Percentiles rank a stretch among this genome's conserved stretches.
phyloP scores from a whole-genome alignment of 2,113 vertebrate genomes.

The Crypturellus undulatus region DNA sequence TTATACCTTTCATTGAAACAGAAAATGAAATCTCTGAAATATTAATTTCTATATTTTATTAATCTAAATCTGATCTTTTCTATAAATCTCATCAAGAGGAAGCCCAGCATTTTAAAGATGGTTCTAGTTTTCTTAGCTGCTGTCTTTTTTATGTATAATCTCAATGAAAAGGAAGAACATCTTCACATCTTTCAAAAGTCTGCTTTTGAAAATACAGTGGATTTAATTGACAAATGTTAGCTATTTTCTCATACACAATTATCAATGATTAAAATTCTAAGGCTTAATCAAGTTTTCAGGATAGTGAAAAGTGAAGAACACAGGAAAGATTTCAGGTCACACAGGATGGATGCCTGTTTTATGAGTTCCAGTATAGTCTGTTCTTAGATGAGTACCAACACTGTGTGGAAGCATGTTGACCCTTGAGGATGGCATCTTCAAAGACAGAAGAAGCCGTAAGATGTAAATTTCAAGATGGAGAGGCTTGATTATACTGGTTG shows the following conservation, averaged over 20 bases:
- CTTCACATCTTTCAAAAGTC: neutral
- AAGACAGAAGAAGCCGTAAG: slow-evolving; percentile 18
- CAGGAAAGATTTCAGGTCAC: neutral
- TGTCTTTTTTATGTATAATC: neutral
- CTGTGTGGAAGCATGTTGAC: slow-evolving; percentile 13
- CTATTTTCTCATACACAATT: neutral
- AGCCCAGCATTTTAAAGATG: neutral
- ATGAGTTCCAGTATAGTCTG: neutral
- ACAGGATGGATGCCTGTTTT: neutral
- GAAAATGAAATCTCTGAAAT: neutral
- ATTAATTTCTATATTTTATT: neutral
- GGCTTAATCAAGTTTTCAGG: neutral
- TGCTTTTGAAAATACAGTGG: neutral
- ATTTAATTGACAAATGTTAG: neutral
- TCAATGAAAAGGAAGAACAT: neutral
- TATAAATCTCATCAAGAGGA: neutral
- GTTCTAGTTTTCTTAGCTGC: neutral
- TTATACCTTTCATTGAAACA: neutral
- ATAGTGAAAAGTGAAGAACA: neutral
- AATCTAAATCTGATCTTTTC: neutral
- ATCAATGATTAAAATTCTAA: neutral
- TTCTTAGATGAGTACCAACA: neutral
- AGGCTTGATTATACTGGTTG: neutral
- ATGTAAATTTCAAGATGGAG: slow-evolving; percentile 49
- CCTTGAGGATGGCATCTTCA: slow-evolving; percentile 28